These are phyloP conservation scores for Polypterus senegalus DNA, from an alignment of 2,113 vertebrate genomes.

Conservation along the genomic window DNA sequence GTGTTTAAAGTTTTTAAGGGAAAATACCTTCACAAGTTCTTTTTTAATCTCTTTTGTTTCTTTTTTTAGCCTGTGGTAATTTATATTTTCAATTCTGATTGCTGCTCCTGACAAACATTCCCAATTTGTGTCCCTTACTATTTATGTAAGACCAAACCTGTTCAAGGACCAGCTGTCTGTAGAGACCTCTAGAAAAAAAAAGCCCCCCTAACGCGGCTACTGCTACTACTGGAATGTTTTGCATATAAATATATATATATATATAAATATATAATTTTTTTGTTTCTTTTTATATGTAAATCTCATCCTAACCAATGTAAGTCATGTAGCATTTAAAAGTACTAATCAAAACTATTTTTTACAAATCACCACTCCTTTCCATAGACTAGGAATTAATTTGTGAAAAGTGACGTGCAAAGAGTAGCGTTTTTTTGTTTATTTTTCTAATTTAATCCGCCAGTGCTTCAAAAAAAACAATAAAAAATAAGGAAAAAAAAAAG, in stretches of 20 bases:
- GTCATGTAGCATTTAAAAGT: too few relatives aligned
- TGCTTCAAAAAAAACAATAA: constrained; percentile 37
- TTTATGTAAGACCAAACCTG: constrained; percentile 51
- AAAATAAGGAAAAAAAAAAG: constrained; percentile 37
- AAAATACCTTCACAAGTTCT: not conserved
- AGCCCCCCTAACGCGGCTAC: constrained; percentile 41
- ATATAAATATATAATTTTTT: too few relatives aligned
- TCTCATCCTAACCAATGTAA: too few relatives aligned
- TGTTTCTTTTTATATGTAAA: too few relatives aligned
- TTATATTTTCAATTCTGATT: too few relatives aligned
- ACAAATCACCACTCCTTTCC: too few relatives aligned
- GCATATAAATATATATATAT: too few relatives aligned
- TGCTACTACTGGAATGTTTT: constrained; percentile 67
- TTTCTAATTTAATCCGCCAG: constrained; percentile 46
- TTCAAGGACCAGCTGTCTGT: constrained; percentile 43
- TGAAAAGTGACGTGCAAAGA: constrained; percentile 60
- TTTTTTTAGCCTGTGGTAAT: too few relatives aligned
- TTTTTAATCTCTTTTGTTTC: not conserved
- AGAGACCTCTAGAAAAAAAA: constrained; percentile 35
- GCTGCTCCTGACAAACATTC: too few relatives aligned
- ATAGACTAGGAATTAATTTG: too few relatives aligned
- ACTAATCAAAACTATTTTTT: too few relatives aligned
- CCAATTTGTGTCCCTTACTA: constrained; percentile 23
- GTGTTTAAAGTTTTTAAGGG: not conserved
- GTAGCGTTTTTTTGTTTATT: constrained; percentile 52